Evolutionary conservation across 1,140 invertebrate species (phyloP).

Genomic region (Drosophila pallidifrons): DNA sequence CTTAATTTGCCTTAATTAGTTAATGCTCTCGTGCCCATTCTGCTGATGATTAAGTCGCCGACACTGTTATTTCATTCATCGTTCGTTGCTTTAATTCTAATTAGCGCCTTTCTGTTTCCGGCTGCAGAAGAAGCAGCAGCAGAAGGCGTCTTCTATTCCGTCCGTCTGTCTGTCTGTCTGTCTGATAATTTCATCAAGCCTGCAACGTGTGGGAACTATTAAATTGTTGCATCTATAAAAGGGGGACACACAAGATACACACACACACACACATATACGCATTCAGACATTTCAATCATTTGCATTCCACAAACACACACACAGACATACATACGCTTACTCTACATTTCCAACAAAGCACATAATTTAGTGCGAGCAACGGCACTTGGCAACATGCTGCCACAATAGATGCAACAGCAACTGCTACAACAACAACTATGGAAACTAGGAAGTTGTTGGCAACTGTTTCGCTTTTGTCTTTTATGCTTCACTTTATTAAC

Average conservation of each 20-base stretch:
- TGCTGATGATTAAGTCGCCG: neutral
- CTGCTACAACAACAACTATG: conserved; percentile 26
- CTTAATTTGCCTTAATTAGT: conserved; percentile 52
- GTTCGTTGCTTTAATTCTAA: conserved; percentile 54
- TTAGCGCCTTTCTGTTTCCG: conserved; percentile 45
- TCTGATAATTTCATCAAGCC: conserved; percentile 40
- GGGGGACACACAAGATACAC: conserved; percentile 48
- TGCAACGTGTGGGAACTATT: conserved; percentile 70
- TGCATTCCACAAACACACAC: conserved; percentile 50
- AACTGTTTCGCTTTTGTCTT: conserved; percentile 53
- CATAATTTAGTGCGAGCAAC: conserved; percentile 71
- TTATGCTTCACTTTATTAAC: conserved; percentile 43
- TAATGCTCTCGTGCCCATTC: conserved; percentile 39
- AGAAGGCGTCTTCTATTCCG: conserved; percentile 1
- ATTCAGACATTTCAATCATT: conserved; percentile 66
- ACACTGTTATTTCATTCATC: conserved; percentile 12
- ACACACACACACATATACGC: conserved; percentile 27
- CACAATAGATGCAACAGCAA: conserved; percentile 28
- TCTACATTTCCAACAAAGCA: conserved; percentile 61
- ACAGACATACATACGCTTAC: conserved; percentile 13
- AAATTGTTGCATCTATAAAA: conserved; percentile 71
- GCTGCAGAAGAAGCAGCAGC: neutral
- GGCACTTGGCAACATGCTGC: conserved; percentile 67
- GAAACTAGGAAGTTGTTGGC: conserved; percentile 55
- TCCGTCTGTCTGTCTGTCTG: conserved; percentile 1